A percentile compares a stretch with the other conserved stretches of the same genome.
These are phyloP conservation scores for Dufourea novaeangliae DNA, from an alignment of 1,140 invertebrate genomes.

Conservation along the genomic window DNA sequence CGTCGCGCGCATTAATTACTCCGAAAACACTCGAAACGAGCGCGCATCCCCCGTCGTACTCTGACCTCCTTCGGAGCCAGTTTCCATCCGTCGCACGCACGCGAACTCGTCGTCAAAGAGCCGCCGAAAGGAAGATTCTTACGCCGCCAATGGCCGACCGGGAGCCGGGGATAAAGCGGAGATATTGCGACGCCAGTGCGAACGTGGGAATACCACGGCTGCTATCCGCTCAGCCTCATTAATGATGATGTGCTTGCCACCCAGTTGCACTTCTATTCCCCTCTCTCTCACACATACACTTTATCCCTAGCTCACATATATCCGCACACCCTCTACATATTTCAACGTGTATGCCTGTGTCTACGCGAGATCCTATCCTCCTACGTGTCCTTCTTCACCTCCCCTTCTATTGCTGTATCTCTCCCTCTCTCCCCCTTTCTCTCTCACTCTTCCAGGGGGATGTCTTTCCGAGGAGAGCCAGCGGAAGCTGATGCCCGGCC, in stretches of 20 bases:
- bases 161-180: conserved; percentile 70
- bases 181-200: conserved; percentile 76
- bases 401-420: no score
- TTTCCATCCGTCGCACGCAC: not conserved
- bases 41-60: not conserved
- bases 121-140: conserved; percentile 32
- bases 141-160: conserved; percentile 62
- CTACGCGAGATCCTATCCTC: not conserved
- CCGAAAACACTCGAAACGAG: conserved; percentile 21
- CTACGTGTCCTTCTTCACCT: no score
- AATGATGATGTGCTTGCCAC: conserved; percentile 78
- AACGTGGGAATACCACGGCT: conserved; percentile 77
- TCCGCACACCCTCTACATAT: conserved; percentile 37
- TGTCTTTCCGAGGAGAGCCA: conserved; percentile 42
- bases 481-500: conserved; percentile 65
- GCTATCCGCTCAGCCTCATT: conserved; percentile 79
- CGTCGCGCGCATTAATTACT: conserved; percentile 13
- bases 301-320: conserved; percentile 21
- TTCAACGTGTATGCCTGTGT: conserved; percentile 33
- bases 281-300: conserved; percentile 38
- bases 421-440: no score
- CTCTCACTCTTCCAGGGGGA: not conserved
- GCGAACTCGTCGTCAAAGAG: conserved; percentile 31
- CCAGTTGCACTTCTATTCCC: conserved; percentile 65
- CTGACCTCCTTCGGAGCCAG: conserved; percentile 1